These are phyloP conservation scores for Channa argus DNA, from an alignment of 2,113 vertebrate genomes.

Conservation along the genomic window DNA sequence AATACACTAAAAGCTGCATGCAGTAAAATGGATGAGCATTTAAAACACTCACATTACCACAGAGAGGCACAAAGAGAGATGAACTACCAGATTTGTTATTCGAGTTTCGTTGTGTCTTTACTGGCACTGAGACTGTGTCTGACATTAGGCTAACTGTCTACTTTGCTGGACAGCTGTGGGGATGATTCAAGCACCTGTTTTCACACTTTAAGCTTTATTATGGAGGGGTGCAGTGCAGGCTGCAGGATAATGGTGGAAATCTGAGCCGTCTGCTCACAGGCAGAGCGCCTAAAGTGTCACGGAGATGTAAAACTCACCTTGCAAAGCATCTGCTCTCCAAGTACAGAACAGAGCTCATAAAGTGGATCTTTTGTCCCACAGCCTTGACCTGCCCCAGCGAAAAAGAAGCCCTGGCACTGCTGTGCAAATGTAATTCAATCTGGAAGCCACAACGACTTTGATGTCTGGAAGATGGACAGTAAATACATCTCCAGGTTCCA, in stretches of 20 bases:
- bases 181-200: slow-evolving; percentile 60
- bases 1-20: too few species aligned
- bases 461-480: slow-evolving; percentile 58
- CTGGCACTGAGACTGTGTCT: not conserved
- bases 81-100: too few species aligned
- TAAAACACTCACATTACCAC: too few species aligned
- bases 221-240: not conserved
- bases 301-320: slow-evolving; percentile 61
- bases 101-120: too few species aligned
- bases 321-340: slow-evolving; percentile 64
- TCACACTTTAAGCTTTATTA: slow-evolving; percentile 34
- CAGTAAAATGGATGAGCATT: too few species aligned
- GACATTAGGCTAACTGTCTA: slow-evolving; percentile 1
- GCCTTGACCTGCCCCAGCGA: slow-evolving; percentile 26
- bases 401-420: slow-evolving; percentile 36
- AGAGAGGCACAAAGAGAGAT: too few species aligned
- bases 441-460: slow-evolving; percentile 44
- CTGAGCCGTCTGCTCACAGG: slow-evolving; percentile 56
- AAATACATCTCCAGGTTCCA: slow-evolving; percentile 68
- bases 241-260: slow-evolving; percentile 43
- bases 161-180: not conserved
- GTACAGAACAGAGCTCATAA: slow-evolving; percentile 47
- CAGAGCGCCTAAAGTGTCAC: slow-evolving; percentile 54
- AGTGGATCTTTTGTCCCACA: slow-evolving; percentile 55
- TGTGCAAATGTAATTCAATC: slow-evolving; percentile 64